Conservation (phyloP, 2,113 vertebrate genomes). For the Falcunculus frontatus region DNA sequence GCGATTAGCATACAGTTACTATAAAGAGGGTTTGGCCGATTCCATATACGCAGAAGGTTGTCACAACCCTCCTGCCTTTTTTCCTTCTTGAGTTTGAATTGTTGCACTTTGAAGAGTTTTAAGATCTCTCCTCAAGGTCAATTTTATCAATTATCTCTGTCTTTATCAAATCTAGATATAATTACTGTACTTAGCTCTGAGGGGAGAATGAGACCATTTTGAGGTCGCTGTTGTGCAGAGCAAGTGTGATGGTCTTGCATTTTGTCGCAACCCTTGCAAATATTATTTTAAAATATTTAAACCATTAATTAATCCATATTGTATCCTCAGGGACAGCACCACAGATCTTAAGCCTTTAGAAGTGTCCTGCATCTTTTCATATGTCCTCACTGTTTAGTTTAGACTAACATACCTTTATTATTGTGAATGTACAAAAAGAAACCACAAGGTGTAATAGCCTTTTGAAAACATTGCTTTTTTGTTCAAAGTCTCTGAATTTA, state of each 20-base stretch:
- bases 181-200: not conserved
- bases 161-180: not conserved
- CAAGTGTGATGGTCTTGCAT: not conserved
- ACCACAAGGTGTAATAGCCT: not conserved
- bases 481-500: not conserved
- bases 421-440: not conserved
- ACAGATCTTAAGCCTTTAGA: not conserved
- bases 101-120: not conserved
- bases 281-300: not conserved
- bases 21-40: not conserved
- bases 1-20: not conserved
- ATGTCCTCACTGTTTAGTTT: not conserved
- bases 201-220: not conserved
- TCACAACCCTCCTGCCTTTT: not conserved
- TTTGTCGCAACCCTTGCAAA: not conserved
- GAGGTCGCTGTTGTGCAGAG: not conserved
- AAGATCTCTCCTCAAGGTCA: not conserved
- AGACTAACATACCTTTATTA: conserved; percentile 1
- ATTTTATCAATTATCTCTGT: not conserved
- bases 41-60: not conserved
- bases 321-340: not conserved
- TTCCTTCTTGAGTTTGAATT: not conserved
- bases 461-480: not conserved
- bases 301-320: not conserved
- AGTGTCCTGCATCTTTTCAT: not conserved